Base-by-base conservation (phyloP, 2,888 invertebrate genomes). In the Trichacis sp. region DNA sequence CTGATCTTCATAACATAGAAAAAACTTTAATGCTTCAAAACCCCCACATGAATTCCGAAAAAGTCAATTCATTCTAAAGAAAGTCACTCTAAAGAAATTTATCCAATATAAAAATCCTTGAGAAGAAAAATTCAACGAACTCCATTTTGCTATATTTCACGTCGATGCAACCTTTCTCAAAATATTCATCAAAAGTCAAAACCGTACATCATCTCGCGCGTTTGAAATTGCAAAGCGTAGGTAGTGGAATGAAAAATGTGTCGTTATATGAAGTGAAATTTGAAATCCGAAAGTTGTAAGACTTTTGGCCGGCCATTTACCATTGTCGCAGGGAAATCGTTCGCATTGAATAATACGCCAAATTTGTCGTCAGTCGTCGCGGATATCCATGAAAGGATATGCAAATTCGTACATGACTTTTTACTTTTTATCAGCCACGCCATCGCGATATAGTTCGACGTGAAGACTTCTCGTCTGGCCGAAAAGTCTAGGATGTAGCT, bases 331-430 rank as follows among this genome's bases (percentile, higher is more conserved):
- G 53, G 50, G 38, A 43, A 54, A 58, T 58, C 63, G 57, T 53
- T 58, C 46, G 53, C 49, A 64, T 58, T 64, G 59, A 64, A 58
- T 64, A 64, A 64, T 64, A 64, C 54, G 43, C 45, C 54, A 51
- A 59, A 64, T 64, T 64, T 59, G 64, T 64, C 55, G 64, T 59
- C 58, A 55, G 59, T 59, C 59, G 54, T 55, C 48, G 51, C 51
- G 18, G 54, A 64, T 57, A 59, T 59, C 55, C 50, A 42, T 52
- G 38, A 47, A 47, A 46, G 45, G 53, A 50, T 58, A 64, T 58
- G 50, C 64, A 54, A 64, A 64, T 64, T 47, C 58, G 50, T 54
- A 64, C 64, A 64, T n/a, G 50, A 50, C 24, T 63, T 64, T 54
- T 54, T 58, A 58, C 46, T 48, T 54, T 57, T 64, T 54, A 52